Conservation (phyloP, 2,888 invertebrate genomes). For the Lymantria dispar region DNA sequence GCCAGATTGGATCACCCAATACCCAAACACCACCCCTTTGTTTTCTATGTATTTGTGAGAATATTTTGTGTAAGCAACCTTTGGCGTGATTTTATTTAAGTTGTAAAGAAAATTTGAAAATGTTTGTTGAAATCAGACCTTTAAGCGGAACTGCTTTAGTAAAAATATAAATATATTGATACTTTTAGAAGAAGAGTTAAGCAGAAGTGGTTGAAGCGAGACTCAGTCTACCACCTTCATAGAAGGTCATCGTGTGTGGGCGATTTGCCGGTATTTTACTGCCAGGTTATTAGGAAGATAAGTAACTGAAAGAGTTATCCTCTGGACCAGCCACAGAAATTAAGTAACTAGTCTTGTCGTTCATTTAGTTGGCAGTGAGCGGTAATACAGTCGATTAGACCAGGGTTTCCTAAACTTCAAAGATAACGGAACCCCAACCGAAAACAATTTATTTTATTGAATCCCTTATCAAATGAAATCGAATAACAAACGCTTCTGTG, state of each 20-base stretch:
- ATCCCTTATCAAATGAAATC: too few species aligned
- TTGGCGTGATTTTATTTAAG: constrained; percentile 2
- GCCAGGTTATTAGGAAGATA: too few species aligned
- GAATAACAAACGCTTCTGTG: too few species aligned
- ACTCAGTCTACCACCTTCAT: not conserved
- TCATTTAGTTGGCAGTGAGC: too few species aligned
- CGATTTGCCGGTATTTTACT: too few species aligned
- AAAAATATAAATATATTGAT: not conserved
- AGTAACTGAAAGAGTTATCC: too few species aligned
- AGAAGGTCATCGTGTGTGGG: not conserved
- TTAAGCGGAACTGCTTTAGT: not conserved
- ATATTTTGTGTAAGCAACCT: not conserved
- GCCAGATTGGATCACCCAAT: constrained; percentile 17
- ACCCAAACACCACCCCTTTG: constrained; percentile 5
- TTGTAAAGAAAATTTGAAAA: not conserved
- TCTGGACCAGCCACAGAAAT: too few species aligned
- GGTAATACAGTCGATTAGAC: too few species aligned
- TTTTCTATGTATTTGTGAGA: not conserved
- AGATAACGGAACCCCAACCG: too few species aligned
- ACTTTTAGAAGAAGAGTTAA: not conserved
- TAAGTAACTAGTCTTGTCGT: too few species aligned
- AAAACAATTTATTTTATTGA: too few species aligned
- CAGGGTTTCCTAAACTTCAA: too few species aligned
- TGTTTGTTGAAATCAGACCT: not conserved
- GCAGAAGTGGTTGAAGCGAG: not conserved